Base-by-base conservation (phyloP, 2,113 vertebrate species). In the Argyrosomus japonicus region DNA sequence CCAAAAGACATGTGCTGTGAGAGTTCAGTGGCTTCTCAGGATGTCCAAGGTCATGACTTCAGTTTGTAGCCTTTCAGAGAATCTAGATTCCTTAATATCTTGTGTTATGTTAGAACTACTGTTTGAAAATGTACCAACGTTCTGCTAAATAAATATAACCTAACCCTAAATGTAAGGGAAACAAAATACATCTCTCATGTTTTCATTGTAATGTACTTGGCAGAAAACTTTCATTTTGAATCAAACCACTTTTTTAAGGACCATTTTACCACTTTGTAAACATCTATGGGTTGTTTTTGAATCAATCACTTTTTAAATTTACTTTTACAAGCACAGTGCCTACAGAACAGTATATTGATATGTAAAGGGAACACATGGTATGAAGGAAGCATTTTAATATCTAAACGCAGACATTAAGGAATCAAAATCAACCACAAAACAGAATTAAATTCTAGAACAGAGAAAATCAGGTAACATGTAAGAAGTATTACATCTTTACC, bases 1-100 rank as follows among this genome's bases (percentile, higher is more conserved):
- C 17, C 54, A 40, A 68, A 56, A 65, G 5, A 11, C 53, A 8
- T 7, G 50, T 72, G 36, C 68, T 61, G 32, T 68, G 75, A 73
- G 9, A 3, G 45, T 15, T 57, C 17, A 23, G 18, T 36, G 45
- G 51, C n/a, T 70, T 43, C n/a, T 63, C 32, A 43, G 45, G 29
- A 47, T 21, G 25, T 14, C 36, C 32, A 79, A 71, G 70, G 58
- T 25, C 64, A 65, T 19, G 21, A 6, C 36, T 29, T 60, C 1
- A 27, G 12, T 45, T 50, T 57, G 69, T 2, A 50, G 10, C 18
- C 23, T 7, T 19, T 21, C 17, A 58, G 11, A 19, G 53, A 14
- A 12, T 50, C 58, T 60, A 9, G 12, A 69, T 4, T n/a, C 13
- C 58, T 64, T 17, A 50, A 51, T 36, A 18, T 43, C 2, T 23